Evolutionary conservation across 2,888 invertebrate genomes (phyloP), one percentile per base, ranked within the genome.

Genomic region (Lucinisca nassula): DNA sequence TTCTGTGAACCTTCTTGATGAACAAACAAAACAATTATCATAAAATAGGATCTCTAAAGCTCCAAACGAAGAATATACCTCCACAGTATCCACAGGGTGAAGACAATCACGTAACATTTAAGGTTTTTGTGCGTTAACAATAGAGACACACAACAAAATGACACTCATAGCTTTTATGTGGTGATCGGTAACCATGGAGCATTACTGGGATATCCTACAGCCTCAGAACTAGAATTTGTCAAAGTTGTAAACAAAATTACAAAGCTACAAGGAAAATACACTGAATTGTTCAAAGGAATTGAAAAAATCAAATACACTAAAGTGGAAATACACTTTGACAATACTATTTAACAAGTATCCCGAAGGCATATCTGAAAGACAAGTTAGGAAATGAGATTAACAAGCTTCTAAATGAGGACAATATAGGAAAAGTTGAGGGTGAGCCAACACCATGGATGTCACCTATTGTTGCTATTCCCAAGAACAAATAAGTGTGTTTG

Each of bases 401-500:
- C 12, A 51, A 86, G 35, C 75, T 91, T 21, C 35, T 92, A 27
- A 55, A 88, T 21, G 67, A 70, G 24, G 89, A 91, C 49, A 89
- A 92, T 14, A 91, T 90, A 17, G 92, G 93, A 73, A 88, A 83
- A 55, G 90, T 91, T 14, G 77, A 86, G 67, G 89, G 90, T 30
- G 82, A 78, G 72, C 84, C 91, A 35, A 92, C 86, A 72, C 90
- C 88, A 0, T 92, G 90, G 91, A 84, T 92, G 6, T 90, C 90
- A 12, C 92, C 87, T 0, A 89, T 90, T 21, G 84, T 90, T n/a
- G 80, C 81, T 8, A 88, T 90, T 2, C 90, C 91, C 0, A 89
- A 89, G 37, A 92, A 92, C 38, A 82, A 55, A 78, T 93, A n/a
- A 58, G 93, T 38, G 58, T 94, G n/a, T 92, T 91, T 79, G 86